Percentiles rank a stretch among this genome's conserved stretches.
These are phyloP conservation scores for Agrypnia vestita DNA, from an alignment of 1,140 invertebrate species.

Conservation along the genomic window DNA sequence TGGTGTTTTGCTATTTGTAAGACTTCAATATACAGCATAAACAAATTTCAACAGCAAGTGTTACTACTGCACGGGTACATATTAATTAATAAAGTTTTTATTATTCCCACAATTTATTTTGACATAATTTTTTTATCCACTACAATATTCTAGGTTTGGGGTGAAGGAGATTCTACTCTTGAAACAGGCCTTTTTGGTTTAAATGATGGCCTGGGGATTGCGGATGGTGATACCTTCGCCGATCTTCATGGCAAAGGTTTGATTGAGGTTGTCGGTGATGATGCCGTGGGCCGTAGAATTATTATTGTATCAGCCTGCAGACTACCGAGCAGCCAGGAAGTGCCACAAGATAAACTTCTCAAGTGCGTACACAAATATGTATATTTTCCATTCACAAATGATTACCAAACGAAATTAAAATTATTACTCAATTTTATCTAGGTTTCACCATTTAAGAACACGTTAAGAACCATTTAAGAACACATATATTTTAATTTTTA, in stretches of 20 bases:
- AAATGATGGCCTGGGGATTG: slow-evolving; percentile 70
- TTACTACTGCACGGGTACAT: too few relatives aligned
- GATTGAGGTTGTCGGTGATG: slow-evolving; percentile 94
- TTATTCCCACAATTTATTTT: too few relatives aligned
- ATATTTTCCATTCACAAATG: background rate
- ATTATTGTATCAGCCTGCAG: slow-evolving; percentile 96
- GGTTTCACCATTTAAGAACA: too few relatives aligned
- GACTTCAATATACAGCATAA: too few relatives aligned
- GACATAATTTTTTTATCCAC: too few relatives aligned
- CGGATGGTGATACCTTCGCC: slow-evolving; percentile 80
- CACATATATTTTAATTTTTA: too few relatives aligned
- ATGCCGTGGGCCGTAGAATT: slow-evolving; percentile 91
- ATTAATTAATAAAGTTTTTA: too few relatives aligned
- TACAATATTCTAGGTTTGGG: slow-evolving; percentile 46
- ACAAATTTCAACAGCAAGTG: too few relatives aligned
- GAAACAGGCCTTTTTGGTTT: slow-evolving; percentile 61
- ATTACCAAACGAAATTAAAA: background rate
- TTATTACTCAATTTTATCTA: too few relatives aligned
- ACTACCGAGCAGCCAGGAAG: slow-evolving; percentile 88
- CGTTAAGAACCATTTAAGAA: too few relatives aligned
- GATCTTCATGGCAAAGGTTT: slow-evolving; percentile 89
- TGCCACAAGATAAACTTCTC: slow-evolving; percentile 88
- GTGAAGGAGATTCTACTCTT: slow-evolving; percentile 62
- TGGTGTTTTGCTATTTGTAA: too few relatives aligned
- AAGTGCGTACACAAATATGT: slow-evolving; percentile 74